Base-by-base conservation (phyloP, 2,888 invertebrate species). In the Erebia ligea region DNA sequence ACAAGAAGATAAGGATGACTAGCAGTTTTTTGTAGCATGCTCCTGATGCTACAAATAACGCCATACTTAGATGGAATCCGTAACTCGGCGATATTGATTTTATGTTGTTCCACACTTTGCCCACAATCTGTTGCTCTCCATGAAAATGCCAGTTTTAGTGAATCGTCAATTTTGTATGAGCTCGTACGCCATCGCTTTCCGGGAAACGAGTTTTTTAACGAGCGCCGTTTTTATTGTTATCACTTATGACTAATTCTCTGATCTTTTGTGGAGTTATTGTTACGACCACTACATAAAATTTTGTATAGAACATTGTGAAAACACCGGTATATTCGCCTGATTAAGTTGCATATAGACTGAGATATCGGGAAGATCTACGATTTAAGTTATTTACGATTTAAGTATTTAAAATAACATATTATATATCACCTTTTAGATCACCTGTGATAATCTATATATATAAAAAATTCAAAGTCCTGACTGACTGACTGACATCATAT, bases 111-210 rank as follows among this genome's bases (percentile, higher is more conserved):
- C 34, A 64, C 54, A 64, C 54, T 64, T 64, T 34, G 40, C 19
- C 54, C 64, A 19, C 64, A 52, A 64, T 64, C 64, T 64, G 64
- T 64, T 64, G 64, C 64, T 17, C 64, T 52, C 52, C 54, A 64
- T 54, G 15, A 64, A 21, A 34, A 13, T 34, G 54, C 54, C 64
- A 21, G 19, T 64, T 54, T 64, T 54, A 64, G 40, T 40, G 64
- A 64, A 64, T 54, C 64, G 54, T 40, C 40, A 64, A 64, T 54
- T 64, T 54, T 54, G 64, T 64, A 64, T 52, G 64, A 64, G 52
- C 34, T 52, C 19, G 52, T 64, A 52, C 64, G 64, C 34, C 40
- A 52, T 34, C 64, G 52, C 19, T 64, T 64, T 54, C 11, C 54
- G 6, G 6, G 64, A 40, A 62, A 64, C 64, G 54, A 64, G 64